These are phyloP conservation scores for Hepsetus odoe DNA, from an alignment of 2,113 vertebrate species.

Conservation along the genomic window DNA sequence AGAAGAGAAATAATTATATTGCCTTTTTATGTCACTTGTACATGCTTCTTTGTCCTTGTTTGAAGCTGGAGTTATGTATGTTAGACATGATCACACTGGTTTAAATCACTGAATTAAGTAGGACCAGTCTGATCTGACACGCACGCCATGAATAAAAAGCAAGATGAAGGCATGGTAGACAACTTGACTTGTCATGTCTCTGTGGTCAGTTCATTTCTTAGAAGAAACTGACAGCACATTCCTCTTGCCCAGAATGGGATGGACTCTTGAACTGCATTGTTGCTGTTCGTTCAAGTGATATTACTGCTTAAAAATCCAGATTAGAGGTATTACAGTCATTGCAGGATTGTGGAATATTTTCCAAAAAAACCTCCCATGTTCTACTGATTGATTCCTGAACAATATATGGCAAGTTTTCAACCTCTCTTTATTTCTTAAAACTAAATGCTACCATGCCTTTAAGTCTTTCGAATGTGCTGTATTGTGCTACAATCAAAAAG, in stretches of 20 bases:
- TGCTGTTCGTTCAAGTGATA: neutral
- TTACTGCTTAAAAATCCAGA: neutral
- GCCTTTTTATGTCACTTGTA: neutral
- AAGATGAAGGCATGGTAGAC: neutral
- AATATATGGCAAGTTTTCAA: too few relatives aligned
- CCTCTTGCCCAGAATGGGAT: neutral
- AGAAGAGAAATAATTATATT: neutral
- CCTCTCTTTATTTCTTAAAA: too few relatives aligned
- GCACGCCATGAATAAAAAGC: neutral
- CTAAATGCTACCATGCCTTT: too few relatives aligned
- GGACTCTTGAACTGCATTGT: too few relatives aligned
- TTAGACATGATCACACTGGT: neutral
- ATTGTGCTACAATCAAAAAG: too few relatives aligned
- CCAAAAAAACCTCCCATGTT: too few relatives aligned
- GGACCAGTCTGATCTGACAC: neutral
- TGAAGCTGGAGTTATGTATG: neutral
- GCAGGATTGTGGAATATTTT: too few relatives aligned
- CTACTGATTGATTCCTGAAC: too few relatives aligned
- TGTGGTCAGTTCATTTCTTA: neutral
- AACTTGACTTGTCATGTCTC: too few relatives aligned
- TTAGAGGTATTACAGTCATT: too few relatives aligned
- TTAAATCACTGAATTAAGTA: neutral
- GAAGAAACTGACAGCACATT: neutral
- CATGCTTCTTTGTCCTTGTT: neutral
- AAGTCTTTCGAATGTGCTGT: too few relatives aligned